Evolutionary conservation across 2,113 vertebrate genomes (phyloP), one percentile per base, ranked within the genome.

Genomic region (Burhinus bistriatus): DNA sequence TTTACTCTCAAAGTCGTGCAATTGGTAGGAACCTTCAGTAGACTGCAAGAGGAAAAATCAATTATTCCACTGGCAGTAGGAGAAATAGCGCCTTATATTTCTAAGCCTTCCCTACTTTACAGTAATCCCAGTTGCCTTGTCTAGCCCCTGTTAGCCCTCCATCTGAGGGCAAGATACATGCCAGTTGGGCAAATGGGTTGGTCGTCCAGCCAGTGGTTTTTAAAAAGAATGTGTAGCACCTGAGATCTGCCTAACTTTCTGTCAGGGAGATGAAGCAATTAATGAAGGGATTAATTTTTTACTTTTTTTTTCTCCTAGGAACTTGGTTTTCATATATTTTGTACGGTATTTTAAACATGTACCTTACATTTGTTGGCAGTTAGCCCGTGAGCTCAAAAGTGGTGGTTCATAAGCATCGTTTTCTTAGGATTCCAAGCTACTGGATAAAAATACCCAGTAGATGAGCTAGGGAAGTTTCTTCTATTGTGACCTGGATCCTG

Each of bases 341-440:
- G 29, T 44, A 64, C 5, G 7, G 4, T 45, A 75, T 51, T 87
- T 84, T 51, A 73, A 78, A 52, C 5, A 23, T 9, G 12, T n/a
- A 49, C n/a, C 10, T 85, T 76, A 84, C 7, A 58, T 66, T 73
- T 49, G 49, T 9, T 42, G 81, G 14, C 36, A 65, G 8, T 57
- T 52, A 76, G 34, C 11, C 38, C 81, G 21, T 32, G 20, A 73
- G 13, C 22, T 83, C 69, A 49, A 57, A 77, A 58, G 2, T 10
- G 17, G 4, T 45, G 38, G 36, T 62, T 62, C 34, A 66, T 65
- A 52, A 55, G 5, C 15, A 66, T 9, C 0, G 0, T 38, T 52
- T 91, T 89, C 51, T 83, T 51, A 65, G 49, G 34, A 59, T 40
- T 49, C 11, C 21, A 71, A 87, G 7, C 4, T 66, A 36, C 59